Evolutionary conservation across 2,797 vertebrate species (phyloP), one percentile per base, ranked within the genome.

Genomic region (Centroberyx gerrardi): DNA sequence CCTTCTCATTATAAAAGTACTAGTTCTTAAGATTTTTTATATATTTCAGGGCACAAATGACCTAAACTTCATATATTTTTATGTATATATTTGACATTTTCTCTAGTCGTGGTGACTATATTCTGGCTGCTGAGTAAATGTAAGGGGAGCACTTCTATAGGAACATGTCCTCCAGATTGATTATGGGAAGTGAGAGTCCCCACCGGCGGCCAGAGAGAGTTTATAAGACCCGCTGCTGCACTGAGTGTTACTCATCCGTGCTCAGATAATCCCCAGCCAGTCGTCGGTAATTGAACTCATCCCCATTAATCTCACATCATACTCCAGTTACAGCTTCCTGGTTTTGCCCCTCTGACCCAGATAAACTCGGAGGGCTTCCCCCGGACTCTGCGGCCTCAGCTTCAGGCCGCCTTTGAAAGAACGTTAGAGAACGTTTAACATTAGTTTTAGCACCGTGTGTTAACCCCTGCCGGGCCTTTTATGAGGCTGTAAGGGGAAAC

Each of bases 211-310:
- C 76, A 70, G 62, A 40, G 72, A 81, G 49, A 48, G 68, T 89
- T 76, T 27, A 42, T 49, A 17, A 52, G 62, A 79, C 48, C 40
- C 28, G 33, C 29, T 66, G 74, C 15, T 60, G 65, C 55, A 17
- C 22, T 76, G 62, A 2, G 48, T 44, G 56, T 68, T 72, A 54
- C 68, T 82, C 78, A 74, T 60, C 64, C 46, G 68, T 64, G 63
- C 71, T 79, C 61, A 51, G 48, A 75, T 85, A 88, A 90, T 89
- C 90, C 81, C 68, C 52, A 52, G 70, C 61, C 69, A 76, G 80
- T 71, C 79, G 71, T 87, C 83, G 71, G 42, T 33, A 64, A 46
- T n/a, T 71, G 65, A 67, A 79, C 72, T 90, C 67, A 88, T 91
- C 82, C 74, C 46, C 29, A 38, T 70, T 90, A 88, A 90, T 88